Evolutionary conservation across 2,888 invertebrate species (phyloP), one percentile per base, ranked within the genome.

Genomic region (Patella ulyssiponensis): DNA sequence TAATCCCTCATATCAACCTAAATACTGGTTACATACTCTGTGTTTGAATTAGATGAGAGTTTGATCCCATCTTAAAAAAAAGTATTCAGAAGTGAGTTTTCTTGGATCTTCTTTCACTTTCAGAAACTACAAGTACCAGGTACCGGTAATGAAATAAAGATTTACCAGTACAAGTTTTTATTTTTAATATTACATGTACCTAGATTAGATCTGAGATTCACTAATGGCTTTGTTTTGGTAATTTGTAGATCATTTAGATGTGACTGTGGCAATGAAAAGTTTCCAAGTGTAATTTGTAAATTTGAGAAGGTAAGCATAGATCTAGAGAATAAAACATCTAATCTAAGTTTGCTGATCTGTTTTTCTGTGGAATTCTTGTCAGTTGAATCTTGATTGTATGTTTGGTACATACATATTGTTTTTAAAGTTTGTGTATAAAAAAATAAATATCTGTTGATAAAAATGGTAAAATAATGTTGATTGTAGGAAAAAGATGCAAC

Each of bases 181-280:
- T 4, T 33, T 33, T 33, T 33, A 33, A 3, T 33, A 33, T 33
- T 33, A 2, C 3, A n/a, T n/a, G n/a, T n/a, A n/a, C n/a, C 33
- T 33, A 33, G 33, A 33, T 0, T 27, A 27, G 27, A 27, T 27
- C 27, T 27, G 2, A 27, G 27, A 27, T 27, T 27, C 27, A 27
- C 27, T 27, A 69, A 51, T 69, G 56, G 17, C 44, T 23, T 11
- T 17, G 53, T 54, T 80, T 64, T 78, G 51, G 69, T 69, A 78
- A 79, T 71, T 88, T 90, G 53, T 84, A 93, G 98, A 76, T 95
- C 96, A 92, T 98, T 98, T 89, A 94, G 96, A 71, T 99, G 99
- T 92, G 99, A 99, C 92, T 99, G 98, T 92, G 97, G 97, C 54
- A 97, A 96, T 91, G 83, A 82, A 56, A 91, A 91, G 80, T 92